Percentiles rank a stretch among this genome's conserved stretches.
Evolutionary conservation across 2,797 vertebrate species (phyloP).

Genomic region (Premnoplex brunnescens): DNA sequence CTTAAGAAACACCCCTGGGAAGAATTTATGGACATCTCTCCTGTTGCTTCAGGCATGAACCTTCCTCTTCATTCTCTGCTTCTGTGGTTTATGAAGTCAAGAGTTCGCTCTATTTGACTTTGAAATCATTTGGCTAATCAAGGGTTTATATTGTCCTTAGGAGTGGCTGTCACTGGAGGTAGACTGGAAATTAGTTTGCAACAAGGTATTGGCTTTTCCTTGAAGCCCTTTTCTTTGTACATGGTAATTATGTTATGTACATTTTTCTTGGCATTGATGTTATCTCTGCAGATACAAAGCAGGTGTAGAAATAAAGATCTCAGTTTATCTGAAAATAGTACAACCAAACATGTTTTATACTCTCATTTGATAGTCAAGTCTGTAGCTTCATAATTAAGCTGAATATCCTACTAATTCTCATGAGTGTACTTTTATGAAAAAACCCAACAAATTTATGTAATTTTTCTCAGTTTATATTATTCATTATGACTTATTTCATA

Average conservation of each 20-base stretch:
- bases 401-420: not conserved
- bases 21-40: not conserved
- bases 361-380: not conserved
- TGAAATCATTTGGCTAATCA: accelerated
- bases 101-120: not conserved
- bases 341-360: not conserved
- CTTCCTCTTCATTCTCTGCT: not conserved
- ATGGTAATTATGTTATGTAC: not conserved
- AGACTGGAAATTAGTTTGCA: not conserved
- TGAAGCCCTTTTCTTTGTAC: not conserved
- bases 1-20: accelerated
- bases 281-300: not conserved
- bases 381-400: not conserved
- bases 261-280: not conserved
- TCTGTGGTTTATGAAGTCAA: not conserved
- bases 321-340: not conserved
- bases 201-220: not conserved
- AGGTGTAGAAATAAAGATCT: not conserved
- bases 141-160: not conserved
- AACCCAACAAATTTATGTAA: not conserved
- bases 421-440: not conserved
- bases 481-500: not conserved
- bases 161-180: not conserved
- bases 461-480: not conserved
- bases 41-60: not conserved